Conservation (phyloP, 2,888 invertebrate species). For the Hydriomena furcata region DNA sequence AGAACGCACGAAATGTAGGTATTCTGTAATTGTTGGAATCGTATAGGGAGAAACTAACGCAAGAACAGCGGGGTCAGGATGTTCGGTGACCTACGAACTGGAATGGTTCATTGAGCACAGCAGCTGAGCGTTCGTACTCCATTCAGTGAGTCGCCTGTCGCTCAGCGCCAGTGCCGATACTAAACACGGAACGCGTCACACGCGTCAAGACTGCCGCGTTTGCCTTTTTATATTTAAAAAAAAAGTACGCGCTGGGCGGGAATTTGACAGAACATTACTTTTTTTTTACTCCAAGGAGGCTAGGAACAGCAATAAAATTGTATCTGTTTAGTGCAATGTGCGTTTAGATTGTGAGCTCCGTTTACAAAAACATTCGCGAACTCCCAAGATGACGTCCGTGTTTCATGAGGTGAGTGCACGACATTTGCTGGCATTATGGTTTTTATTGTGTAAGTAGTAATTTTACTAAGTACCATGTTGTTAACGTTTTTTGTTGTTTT, state of each 20-base stretch:
- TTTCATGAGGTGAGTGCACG: conserved; percentile 79
- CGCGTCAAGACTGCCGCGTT: conserved; percentile 68
- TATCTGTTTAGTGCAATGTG: conserved; percentile 61
- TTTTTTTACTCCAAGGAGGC: conserved; percentile 13
- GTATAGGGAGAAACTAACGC: conserved; percentile 66
- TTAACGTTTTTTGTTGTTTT: conserved; percentile 33
- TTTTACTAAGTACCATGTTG: conserved; percentile 51
- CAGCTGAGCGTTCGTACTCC: conserved; percentile 70
- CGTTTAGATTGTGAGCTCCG: conserved; percentile 62
- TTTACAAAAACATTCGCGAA: conserved; percentile 55
- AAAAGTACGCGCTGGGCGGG: conserved; percentile 59
- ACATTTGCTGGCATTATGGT: conserved; percentile 73
- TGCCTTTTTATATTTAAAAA: conserved; percentile 51
- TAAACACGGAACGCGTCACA: conserved; percentile 78
- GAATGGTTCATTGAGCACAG: conserved; percentile 78
- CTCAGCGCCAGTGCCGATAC: conserved; percentile 77
- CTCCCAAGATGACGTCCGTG: conserved; percentile 70
- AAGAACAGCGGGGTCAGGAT: conserved; percentile 69
- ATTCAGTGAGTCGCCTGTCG: conserved; percentile 64
- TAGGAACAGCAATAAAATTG: conserved; percentile 20
- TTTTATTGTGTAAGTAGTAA: conserved; percentile 74
- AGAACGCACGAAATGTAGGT: conserved; percentile 14
- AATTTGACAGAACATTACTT: conserved; percentile 51
- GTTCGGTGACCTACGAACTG: conserved; percentile 77
- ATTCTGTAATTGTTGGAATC: conserved; percentile 27